Percentiles rank a stretch among this genome's conserved stretches.
Evolutionary conservation across 2,797 vertebrate species (phyloP).

Genomic region (Lagodon rhomboides): DNA sequence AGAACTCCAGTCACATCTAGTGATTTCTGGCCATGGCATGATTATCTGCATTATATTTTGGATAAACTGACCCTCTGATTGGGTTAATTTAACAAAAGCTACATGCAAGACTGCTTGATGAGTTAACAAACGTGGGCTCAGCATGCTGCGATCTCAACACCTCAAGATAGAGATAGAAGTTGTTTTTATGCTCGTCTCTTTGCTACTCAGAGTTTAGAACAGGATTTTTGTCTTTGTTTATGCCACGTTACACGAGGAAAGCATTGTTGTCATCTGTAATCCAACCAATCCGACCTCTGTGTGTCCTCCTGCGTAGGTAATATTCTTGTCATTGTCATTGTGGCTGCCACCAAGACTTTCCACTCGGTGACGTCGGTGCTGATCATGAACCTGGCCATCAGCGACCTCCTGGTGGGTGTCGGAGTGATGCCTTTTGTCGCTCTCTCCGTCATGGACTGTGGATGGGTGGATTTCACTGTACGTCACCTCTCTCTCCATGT

Average conservation of each 20-base stretch:
- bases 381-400: constrained; percentile 89
- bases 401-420: constrained; percentile 87
- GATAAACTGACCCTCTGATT: not conserved
- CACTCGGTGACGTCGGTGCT: constrained; percentile 86
- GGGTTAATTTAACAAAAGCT: not conserved
- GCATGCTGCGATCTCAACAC: too few species aligned
- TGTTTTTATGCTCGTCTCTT: too few species aligned
- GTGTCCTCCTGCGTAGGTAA: constrained; percentile 79
- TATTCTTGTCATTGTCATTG: constrained; percentile 86
- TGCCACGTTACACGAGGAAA: not conserved
- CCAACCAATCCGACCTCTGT: constrained; percentile 3
- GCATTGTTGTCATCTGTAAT: not conserved
- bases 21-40: not conserved
- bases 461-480: constrained; percentile 84
- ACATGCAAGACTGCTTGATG: not conserved
- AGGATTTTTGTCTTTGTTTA: not conserved
- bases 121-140: too few species aligned
- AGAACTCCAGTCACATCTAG: not conserved
- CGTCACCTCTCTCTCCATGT: constrained; percentile 49
- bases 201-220: not conserved
- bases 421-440: constrained; percentile 90
- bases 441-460: constrained; percentile 83
- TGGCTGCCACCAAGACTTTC: constrained; percentile 87
- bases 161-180: too few species aligned
- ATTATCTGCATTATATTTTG: not conserved